Conservation (phyloP, 2,113 vertebrate genomes). For the Nothocercus julius region DNA sequence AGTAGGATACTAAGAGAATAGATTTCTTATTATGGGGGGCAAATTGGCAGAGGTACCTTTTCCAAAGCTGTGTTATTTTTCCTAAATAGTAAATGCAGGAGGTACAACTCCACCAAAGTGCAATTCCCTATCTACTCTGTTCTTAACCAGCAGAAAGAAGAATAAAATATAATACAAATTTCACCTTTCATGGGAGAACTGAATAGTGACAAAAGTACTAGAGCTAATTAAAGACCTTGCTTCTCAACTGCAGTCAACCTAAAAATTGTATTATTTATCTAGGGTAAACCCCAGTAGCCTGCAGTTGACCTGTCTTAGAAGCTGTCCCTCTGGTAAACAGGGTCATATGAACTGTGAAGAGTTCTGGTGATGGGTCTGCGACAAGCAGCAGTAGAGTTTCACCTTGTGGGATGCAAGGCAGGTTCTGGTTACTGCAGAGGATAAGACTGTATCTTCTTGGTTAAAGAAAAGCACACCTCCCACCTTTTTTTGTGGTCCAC, state of each 20-base stretch:
- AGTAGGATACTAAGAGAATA: not conserved
- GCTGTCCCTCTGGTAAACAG: not conserved
- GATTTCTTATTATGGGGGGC: no score
- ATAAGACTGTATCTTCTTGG: not conserved
- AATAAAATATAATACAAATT: not conserved
- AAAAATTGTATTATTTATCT: not conserved
- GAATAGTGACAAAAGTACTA: not conserved
- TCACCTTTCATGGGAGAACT: not conserved
- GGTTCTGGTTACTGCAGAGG: not conserved
- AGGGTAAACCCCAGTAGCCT: not conserved
- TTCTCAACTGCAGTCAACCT: not conserved
- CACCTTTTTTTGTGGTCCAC: not conserved
- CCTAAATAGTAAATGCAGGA: not conserved
- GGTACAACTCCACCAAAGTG: accelerated
- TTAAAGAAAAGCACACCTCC: not conserved
- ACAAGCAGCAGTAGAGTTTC: not conserved
- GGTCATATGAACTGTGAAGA: not conserved
- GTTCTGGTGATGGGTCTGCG: not conserved
- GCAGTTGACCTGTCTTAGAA: not conserved
- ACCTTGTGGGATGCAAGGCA: not conserved
- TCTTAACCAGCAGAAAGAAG: not conserved
- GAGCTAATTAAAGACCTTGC: not conserved
- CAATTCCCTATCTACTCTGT: not conserved
- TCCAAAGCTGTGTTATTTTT: not conserved
- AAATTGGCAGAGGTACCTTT: not conserved